A percentile compares a stretch with the other conserved stretches of the same genome.
Evolutionary conservation across 2,888 invertebrate genomes (phyloP).

Genomic region (Leptogaster cylindrica): DNA sequence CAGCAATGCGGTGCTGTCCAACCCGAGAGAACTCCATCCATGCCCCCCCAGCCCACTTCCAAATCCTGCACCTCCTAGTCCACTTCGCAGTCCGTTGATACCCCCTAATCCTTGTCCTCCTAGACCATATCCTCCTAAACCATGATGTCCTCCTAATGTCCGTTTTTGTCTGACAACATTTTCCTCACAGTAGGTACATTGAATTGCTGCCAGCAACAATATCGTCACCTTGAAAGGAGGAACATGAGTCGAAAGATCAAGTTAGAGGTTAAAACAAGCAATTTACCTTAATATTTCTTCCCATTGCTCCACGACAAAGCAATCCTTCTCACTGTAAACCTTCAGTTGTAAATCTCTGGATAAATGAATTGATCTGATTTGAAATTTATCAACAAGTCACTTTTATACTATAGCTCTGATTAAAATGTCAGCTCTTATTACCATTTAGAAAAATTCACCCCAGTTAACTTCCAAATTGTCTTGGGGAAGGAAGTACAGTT

Average conservation of each 20-base stretch:
- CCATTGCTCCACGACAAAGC: neutral
- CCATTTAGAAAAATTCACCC: no score
- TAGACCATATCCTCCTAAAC: neutral
- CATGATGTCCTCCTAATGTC: neutral
- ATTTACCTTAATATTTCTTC: neutral
- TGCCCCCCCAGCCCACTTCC: neutral
- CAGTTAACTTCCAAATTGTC: no score
- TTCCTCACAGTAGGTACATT: neutral
- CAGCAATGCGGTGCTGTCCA: neutral
- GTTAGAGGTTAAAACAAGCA: neutral
- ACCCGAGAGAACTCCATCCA: neutral
- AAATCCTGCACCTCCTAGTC: neutral
- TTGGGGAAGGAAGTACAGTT: no score
- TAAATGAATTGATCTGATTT: no score
- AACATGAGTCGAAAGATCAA: neutral
- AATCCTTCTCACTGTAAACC: no score
- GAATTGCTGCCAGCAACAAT: neutral
- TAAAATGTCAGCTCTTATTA: no score
- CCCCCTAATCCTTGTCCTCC: neutral
- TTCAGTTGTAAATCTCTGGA: no score
- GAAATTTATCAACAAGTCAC: no score
- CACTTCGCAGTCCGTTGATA: neutral
- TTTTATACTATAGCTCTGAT: no score
- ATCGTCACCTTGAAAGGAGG: conserved; percentile 9
- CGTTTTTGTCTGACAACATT: neutral